phyloP scores from a whole-genome alignment of 2,113 vertebrate genomes.

The Plectropomus leopardus region DNA sequence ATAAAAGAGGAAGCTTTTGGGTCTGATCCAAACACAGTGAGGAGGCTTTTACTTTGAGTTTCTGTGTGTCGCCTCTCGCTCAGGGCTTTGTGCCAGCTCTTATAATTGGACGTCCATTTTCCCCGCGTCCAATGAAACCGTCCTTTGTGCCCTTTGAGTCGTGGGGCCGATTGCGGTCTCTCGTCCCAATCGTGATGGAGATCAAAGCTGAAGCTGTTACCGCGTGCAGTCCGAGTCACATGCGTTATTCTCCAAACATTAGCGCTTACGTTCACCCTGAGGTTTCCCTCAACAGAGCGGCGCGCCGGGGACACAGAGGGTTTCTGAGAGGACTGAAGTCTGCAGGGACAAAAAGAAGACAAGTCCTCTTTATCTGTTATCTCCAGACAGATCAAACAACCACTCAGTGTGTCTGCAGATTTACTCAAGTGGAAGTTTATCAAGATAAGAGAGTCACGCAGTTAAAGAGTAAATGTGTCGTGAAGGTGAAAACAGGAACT shows the following conservation, averaged over 20 bases:
- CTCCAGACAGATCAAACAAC: constrained; percentile 27
- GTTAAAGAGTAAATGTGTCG: constrained; percentile 21
- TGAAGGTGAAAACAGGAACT: neutral
- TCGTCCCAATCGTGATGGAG: constrained; percentile 46
- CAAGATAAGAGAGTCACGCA: constrained; percentile 26
- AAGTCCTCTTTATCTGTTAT: constrained; percentile 36
- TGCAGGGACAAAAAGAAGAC: constrained; percentile 16
- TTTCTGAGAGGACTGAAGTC: constrained; percentile 31
- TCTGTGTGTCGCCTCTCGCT: constrained; percentile 1
- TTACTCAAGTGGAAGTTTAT: constrained; percentile 28
- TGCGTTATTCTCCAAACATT: constrained; percentile 52
- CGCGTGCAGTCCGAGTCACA: constrained; percentile 52
- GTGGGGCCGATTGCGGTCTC: constrained; percentile 55
- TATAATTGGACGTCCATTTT: constrained; percentile 66
- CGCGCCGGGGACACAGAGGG: constrained; percentile 32
- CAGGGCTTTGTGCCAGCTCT: constrained; percentile 40
- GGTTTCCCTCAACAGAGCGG: constrained; percentile 30
- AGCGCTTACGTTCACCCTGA: constrained; percentile 34
- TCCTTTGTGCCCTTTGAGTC: constrained; percentile 61
- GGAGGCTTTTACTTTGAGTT: constrained; percentile 27
- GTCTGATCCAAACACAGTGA: constrained; percentile 34
- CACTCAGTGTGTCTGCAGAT: constrained; percentile 20
- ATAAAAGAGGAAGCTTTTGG: constrained; percentile 48
- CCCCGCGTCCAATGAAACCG: constrained; percentile 45
- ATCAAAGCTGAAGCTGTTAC: constrained; percentile 63